These are phyloP conservation scores for Euura saliciscinereae DNA, from an alignment of 1,140 invertebrate species.

Conservation along the genomic window DNA sequence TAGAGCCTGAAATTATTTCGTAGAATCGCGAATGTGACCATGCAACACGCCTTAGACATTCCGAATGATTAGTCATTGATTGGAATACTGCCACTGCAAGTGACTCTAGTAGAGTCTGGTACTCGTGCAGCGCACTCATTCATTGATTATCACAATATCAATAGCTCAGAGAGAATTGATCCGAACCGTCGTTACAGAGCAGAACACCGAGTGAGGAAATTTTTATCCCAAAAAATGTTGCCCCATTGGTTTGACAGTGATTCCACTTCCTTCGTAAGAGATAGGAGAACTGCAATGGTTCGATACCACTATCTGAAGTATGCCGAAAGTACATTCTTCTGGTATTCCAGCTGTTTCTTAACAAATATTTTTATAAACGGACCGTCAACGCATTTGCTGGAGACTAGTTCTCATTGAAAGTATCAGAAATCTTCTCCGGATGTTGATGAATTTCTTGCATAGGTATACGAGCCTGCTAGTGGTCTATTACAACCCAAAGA, in stretches of 20 bases:
- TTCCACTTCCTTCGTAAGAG: no score
- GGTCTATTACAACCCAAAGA: neutral
- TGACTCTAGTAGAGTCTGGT: neutral
- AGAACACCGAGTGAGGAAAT: no score
- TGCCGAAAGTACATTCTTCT: no score
- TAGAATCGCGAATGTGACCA: neutral
- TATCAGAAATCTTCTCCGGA: neutral
- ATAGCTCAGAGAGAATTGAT: neutral
- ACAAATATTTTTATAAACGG: no score
- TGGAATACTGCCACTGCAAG: no score
- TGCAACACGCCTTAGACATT: constrained; percentile 1
- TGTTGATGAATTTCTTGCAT: neutral
- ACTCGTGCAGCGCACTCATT: neutral
- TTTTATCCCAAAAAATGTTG: no score
- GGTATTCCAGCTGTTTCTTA: no score
- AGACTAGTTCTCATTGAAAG: neutral
- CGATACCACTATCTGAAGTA: no score
- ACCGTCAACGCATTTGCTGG: neutral
- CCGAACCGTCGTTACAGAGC: neutral
- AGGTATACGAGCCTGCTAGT: neutral
- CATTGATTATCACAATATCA: neutral
- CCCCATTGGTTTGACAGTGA: no score
- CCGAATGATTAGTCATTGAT: neutral
- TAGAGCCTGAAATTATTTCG: neutral
- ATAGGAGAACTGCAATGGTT: no score